phyloP scores from a whole-genome alignment of 1,140 invertebrate species.

The Colletes gigas region DNA sequence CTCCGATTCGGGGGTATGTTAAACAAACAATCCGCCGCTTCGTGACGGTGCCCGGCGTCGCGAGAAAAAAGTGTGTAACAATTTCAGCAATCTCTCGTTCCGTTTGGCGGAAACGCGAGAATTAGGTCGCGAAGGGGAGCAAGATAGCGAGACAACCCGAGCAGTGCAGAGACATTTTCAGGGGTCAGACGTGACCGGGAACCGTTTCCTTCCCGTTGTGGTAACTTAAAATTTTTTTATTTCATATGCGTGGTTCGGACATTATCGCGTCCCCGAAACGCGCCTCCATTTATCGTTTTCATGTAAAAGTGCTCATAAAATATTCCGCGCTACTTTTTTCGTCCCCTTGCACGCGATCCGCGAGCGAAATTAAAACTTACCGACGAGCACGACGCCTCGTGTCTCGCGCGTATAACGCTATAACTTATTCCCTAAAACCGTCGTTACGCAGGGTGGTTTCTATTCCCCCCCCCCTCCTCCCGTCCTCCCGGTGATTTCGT shows the following conservation, averaged over 20 bases:
- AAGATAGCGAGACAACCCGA: background rate
- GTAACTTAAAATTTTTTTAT: constrained; percentile 6
- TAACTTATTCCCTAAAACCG: background rate
- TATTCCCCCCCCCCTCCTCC: too few species aligned
- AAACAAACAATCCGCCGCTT: background rate
- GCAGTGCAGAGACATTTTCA: background rate
- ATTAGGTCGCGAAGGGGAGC: background rate
- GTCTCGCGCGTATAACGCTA: background rate
- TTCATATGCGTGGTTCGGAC: background rate
- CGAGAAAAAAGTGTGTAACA: background rate
- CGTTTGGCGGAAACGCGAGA: background rate
- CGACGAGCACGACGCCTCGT: background rate
- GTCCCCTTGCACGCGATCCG: background rate
- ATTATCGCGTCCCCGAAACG: background rate
- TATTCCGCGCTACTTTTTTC: background rate
- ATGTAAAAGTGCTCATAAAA: constrained; percentile 31
- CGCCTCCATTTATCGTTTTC: background rate
- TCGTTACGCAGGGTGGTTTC: too few species aligned
- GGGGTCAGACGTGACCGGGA: constrained; percentile 9
- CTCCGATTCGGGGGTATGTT: too few species aligned
- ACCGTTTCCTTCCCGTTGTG: background rate
- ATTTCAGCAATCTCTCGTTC: background rate
- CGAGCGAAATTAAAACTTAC: constrained; percentile 15
- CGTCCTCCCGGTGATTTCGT: too few species aligned
- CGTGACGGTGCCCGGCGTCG: background rate